Evolutionary conservation across 2,797 vertebrate genomes (phyloP), one percentile per base, ranked within the genome.

Genomic region (Etheostoma nigrum): DNA sequence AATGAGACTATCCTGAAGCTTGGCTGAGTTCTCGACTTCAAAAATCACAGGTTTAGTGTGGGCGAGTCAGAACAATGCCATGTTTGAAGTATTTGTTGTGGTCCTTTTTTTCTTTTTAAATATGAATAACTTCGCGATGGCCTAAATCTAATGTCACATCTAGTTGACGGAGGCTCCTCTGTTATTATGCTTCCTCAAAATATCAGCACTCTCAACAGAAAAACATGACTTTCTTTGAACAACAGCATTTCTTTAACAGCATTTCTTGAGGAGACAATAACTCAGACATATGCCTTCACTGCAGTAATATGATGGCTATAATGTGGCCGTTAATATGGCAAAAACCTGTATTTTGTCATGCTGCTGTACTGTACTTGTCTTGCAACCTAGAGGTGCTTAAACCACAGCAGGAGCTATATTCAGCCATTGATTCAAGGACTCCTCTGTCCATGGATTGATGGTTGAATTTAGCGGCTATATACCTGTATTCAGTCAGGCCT

Each of bases 401-500:
- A 77, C 71, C 75, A 25, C 61, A 75, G 82, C 74, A 60, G 84
- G 73, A 44, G 68, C 68, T 58, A 25, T 84, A 87, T 88, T 91
- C 86, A 82, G 75, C 72, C 86, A 93, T 93, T 66, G 91, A 94
- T 91, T 84, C 65, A 11, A 1, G 25, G 81, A 71, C 54, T 23
- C 21, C 21, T 23, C 21, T 23, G 21, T 23, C 21, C 21, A 23
- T 23, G 21, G 21, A 23, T 23, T 1, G 21, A 23, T 23, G 21
- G 21, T 1, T 23, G 21, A 23, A 23, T 23, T 23, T 23, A 23
- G 21, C 21, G 21, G 21, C 21, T 1, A 23, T 23, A 72, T 51
- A 10, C 67, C 60, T 61, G 82, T 75, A 52, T 69, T 72, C 74
- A 47, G 19, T 73, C 63, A 19, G 40, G 66, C 49, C 65, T 65